Base-by-base conservation (phyloP, 2,113 vertebrate species). In the Dipodomys ordii region DNA sequence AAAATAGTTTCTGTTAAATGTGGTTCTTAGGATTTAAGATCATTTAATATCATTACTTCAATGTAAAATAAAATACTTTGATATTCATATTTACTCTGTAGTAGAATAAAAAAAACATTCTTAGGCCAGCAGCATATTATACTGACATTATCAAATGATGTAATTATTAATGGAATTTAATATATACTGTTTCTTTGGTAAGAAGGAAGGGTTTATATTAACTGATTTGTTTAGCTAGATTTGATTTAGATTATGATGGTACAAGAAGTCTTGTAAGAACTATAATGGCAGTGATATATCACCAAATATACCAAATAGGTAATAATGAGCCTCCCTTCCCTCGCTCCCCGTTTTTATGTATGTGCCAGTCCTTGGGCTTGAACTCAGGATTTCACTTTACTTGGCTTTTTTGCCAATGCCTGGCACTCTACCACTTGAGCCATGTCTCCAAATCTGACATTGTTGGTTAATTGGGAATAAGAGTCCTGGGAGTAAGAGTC, bases 141-240 rank as follows among this genome's bases (percentile, higher is more conserved):
- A 64, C 28, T 80, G 28, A 10, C 77, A 10, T 92, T 92, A 53
- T 92, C 30, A 77, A 49, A 91, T 65, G 49, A 76, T 93, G 53
- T n/a, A 64, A 2, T 91, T 69, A 83, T 62, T 88, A 6, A 78
- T 95, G 67, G 71, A 91, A 95, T 95, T 90, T 67, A 39, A 53
- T 72, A 22, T 81, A 44, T 82, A 74, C 39, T 94, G 1, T 39
- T 39, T 39, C 73, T 96, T 95, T 91, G 83, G 22, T 95, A 69
- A 68, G 57, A 77, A 86, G 77, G 32, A 91, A 91, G 27, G 95
- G 20, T 25, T 95, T 93, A 80, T 80, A 60, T 80, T 93, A 94
- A 91, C n/a, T 91, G 46, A 18, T 88, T 88, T 96, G 64, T 94
- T 95, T 94, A 95, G 35, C n/a, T 89, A 82, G 20, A 93, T 86